phyloP scores from a whole-genome alignment of 2,113 vertebrate genomes.

The Neopipo cinnamomea region DNA sequence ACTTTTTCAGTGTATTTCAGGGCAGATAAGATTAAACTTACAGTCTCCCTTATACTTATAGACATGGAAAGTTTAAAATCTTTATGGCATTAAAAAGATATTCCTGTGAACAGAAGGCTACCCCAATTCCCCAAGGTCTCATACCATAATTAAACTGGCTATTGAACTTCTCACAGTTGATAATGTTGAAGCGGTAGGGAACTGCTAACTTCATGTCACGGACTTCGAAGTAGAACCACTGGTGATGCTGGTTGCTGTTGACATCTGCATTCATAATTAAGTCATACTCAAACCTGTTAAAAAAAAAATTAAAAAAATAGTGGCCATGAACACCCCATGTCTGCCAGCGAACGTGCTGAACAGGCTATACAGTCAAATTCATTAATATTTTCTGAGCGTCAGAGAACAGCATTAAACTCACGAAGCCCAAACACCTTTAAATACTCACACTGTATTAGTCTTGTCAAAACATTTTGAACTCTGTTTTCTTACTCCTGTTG shows the following conservation, averaged over 20 bases:
- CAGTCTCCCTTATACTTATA: background rate
- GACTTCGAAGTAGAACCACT: slow-evolving; percentile 95
- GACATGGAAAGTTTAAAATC: background rate
- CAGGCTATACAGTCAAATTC: background rate
- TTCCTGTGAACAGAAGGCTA: background rate
- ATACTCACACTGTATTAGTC: background rate
- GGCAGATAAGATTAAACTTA: background rate
- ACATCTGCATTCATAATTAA: slow-evolving; percentile 86
- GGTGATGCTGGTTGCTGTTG: slow-evolving; percentile 81
- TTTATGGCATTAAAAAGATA: background rate
- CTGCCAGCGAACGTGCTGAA: background rate
- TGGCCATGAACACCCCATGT: background rate
- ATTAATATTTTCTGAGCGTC: background rate
- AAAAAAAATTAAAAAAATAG: background rate
- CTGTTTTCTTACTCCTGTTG: background rate
- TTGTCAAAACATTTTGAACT: background rate
- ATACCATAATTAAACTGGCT: slow-evolving; percentile 96
- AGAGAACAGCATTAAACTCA: background rate
- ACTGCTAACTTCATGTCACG: slow-evolving; percentile 75
- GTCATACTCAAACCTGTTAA: slow-evolving; percentile 87
- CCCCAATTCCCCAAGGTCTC: background rate
- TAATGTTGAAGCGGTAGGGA: slow-evolving; percentile 89
- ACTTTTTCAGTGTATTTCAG: background rate
- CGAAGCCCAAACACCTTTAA: background rate
- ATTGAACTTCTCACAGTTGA: slow-evolving; percentile 95